Evolutionary conservation across 1,140 invertebrate genomes (phyloP), one percentile per base, ranked within the genome.

Genomic region (Episyrphus balteatus): DNA sequence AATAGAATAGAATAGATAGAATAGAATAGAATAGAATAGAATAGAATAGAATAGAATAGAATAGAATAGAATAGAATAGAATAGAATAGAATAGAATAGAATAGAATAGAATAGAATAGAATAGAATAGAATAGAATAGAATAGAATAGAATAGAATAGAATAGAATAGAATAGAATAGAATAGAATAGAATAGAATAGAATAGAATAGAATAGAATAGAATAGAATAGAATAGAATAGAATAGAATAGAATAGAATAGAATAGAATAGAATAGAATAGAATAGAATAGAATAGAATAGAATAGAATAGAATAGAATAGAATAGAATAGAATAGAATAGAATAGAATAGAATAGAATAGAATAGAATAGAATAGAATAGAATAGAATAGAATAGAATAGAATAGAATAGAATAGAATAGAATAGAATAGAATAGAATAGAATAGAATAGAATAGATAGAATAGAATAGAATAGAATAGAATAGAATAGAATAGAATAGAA

Each of bases 81-180:
- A 26, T 19, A 42, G 21, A 26, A 42, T 19, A 19, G 21, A 36
- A 37, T 45, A 45, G 44, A 36, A 45, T 45, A 36, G n/a, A 36
- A 45, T 45, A 45, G 44, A 36, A 45, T 45, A 45, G 33, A 36
- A 45, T 45, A 34, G n/a, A 36, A 37, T 45, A 45, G 33, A 36
- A 37, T 45, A 45, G 33, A 36, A 45, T 45, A 45, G 33, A 36
- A 45, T 45, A 45, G 33, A 36, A 37, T 45, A 45, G n/a, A 45
- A 42, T 42, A 42, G 41, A 42, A 42, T 42, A 42, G 41, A 42
- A 42, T 42, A 42, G 41, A 42, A 42, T 26, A 42, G 41, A 42
- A 42, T 42, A 15, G 26, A 19, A 36, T 18, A 18, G 26, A 19
- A 36, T 34, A 34, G 33, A 34, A 10, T 10, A 34, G 33, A 34